Evolutionary conservation across 2,113 vertebrate genomes (phyloP).

Genomic region (Petrocephalus microphthalmus): DNA sequence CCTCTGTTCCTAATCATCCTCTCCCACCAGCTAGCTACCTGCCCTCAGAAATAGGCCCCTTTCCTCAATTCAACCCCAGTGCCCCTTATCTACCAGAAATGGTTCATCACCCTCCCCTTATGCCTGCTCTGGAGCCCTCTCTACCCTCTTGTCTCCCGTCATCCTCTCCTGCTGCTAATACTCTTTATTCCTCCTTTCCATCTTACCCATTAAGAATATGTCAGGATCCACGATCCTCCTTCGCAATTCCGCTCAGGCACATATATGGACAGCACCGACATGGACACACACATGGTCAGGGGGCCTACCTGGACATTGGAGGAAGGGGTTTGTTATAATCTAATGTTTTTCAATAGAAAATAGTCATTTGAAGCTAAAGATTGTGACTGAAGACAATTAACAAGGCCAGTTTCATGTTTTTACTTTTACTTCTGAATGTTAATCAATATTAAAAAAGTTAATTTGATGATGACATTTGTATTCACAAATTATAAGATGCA

Average conservation of each 20-base stretch:
- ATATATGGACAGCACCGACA: constrained; percentile 60
- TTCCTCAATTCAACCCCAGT: constrained; percentile 48
- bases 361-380: background rate
- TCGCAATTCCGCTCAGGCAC: constrained; percentile 60
- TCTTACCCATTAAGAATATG: constrained; percentile 59
- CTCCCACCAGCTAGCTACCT: constrained; percentile 25
- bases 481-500: background rate
- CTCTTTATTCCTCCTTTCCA: constrained; percentile 55
- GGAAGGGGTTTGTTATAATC: constrained; percentile 48
- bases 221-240: constrained; percentile 58
- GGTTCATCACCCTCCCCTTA: constrained; percentile 53
- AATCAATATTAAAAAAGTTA: background rate
- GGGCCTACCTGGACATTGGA: constrained; percentile 56
- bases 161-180: constrained; percentile 37
- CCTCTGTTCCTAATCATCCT: constrained; percentile 32
- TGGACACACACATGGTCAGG: constrained; percentile 49
- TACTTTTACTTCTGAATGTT: background rate
- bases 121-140: constrained; percentile 50
- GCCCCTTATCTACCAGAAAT: constrained; percentile 55
- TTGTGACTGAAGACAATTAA: background rate
- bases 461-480: background rate
- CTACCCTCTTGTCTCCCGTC: constrained; percentile 35
- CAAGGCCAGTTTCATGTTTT: background rate
- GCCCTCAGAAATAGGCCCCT: constrained; percentile 49
- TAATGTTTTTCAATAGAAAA: background rate